Conservation (phyloP, 1,140 invertebrate species). For the Physella acuta region DNA sequence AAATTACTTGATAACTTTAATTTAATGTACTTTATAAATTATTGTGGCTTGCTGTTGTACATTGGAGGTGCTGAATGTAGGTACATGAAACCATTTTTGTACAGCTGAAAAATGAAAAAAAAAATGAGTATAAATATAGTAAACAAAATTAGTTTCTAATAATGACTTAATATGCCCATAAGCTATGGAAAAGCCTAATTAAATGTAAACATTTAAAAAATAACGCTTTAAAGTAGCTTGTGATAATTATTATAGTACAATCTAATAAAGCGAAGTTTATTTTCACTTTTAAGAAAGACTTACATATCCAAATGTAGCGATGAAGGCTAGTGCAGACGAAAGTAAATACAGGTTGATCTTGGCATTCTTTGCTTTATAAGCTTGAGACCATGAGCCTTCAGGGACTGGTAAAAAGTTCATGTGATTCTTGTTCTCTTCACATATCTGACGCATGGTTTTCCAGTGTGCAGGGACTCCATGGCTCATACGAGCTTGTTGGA, state of each 20-base stretch:
- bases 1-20: too few species aligned
- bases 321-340: background rate
- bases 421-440: slow-evolving; percentile 32
- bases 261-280: background rate
- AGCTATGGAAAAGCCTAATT: background rate
- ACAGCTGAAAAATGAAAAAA: slow-evolving; percentile 9
- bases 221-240: background rate
- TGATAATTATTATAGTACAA: background rate
- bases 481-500: background rate
- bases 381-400: slow-evolving; percentile 44
- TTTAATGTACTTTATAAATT: too few species aligned
- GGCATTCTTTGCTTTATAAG: slow-evolving; percentile 31
- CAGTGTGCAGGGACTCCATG: slow-evolving; percentile 36
- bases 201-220: background rate
- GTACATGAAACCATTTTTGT: background rate
- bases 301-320: slow-evolving; percentile 32
- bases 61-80: slow-evolving; percentile 14
- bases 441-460: slow-evolving; percentile 36
- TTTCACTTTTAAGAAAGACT: slow-evolving; percentile 30
- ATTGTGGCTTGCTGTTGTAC: slow-evolving; percentile 10
- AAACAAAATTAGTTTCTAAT: too few species aligned
- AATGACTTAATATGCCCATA: too few species aligned
- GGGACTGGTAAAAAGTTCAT: slow-evolving; percentile 47
- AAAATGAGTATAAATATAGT: too few species aligned
- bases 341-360: slow-evolving; percentile 33